phyloP scores from a whole-genome alignment of 2,888 invertebrate species.

The Ormyrus nitidulus region DNA sequence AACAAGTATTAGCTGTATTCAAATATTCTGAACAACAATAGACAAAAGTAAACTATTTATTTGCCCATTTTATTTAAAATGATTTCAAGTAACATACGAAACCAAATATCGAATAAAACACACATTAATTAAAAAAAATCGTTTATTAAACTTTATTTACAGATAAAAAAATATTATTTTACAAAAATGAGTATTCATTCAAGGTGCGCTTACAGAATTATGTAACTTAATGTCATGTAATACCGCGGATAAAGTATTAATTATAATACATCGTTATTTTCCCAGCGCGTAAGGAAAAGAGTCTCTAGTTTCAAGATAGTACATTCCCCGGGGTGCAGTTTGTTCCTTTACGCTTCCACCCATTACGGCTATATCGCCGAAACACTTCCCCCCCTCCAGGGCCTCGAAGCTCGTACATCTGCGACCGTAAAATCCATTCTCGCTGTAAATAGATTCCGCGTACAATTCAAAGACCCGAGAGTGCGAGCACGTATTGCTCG shows the following conservation, averaged over 20 bases:
- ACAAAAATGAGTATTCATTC: background rate
- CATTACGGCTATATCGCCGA: constrained; percentile 44
- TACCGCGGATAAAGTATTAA: background rate
- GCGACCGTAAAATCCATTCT: constrained; percentile 59
- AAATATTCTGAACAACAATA: background rate
- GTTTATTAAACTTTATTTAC: constrained; percentile 1
- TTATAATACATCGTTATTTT: background rate
- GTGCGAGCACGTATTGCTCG: constrained; percentile 66
- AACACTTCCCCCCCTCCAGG: constrained; percentile 33
- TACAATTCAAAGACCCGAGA: constrained; percentile 65
- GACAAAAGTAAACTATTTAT: too few relatives aligned
- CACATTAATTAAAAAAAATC: background rate
- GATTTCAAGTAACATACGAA: too few relatives aligned
- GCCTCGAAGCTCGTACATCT: constrained; percentile 50
- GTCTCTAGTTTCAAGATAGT: constrained; percentile 39
- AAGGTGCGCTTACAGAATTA: background rate
- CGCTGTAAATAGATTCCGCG: constrained; percentile 68
- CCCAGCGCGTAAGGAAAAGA: constrained; percentile 35
- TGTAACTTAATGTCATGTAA: constrained; percentile 13
- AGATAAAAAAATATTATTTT: background rate
- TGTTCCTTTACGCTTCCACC: constrained; percentile 17
- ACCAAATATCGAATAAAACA: too few relatives aligned
- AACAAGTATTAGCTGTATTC: too few relatives aligned
- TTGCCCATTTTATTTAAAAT: too few relatives aligned
- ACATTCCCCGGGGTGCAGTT: constrained; percentile 13